These are phyloP conservation scores for Autographa pulchrina DNA, from an alignment of 2,888 invertebrate species.

Conservation along the genomic window DNA sequence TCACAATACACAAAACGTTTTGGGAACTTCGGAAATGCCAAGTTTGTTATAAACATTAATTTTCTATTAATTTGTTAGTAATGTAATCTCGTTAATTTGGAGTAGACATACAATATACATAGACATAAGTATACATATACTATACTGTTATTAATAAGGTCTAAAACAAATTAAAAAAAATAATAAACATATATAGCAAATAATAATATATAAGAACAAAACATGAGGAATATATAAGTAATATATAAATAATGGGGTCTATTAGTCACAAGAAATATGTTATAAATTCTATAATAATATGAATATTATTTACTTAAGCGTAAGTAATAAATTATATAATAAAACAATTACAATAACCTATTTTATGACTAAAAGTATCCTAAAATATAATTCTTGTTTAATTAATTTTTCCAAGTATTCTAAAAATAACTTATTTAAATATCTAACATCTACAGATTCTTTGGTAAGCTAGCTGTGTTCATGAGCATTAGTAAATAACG, in stretches of 20 bases:
- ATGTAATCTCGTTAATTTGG: conserved; percentile 31
- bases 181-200: conserved; percentile 13
- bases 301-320: conserved; percentile 20
- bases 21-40: conserved; percentile 56
- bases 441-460: conserved; percentile 70
- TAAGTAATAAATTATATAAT: conserved; percentile 29
- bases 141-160: conserved; percentile 25
- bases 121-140: conserved; percentile 1
- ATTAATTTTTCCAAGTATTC: conserved; percentile 24
- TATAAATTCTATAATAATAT: conserved; percentile 17
- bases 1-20: conserved; percentile 68
- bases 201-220: conserved; percentile 11
- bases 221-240: conserved; percentile 23
- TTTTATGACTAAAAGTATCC: conserved; percentile 29
- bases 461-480: conserved; percentile 86
- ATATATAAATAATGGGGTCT: conserved; percentile 3
- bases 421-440: conserved; percentile 39
- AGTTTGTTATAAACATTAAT: conserved; percentile 46
- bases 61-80: conserved; percentile 56
- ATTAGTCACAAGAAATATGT: conserved; percentile 33
- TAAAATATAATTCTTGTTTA: conserved; percentile 26
- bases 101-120: conserved; percentile 35
- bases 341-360: conserved; percentile 21
- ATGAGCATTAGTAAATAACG: conserved; percentile 77
- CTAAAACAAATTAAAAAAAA: conserved; percentile 9